These are phyloP conservation scores for Falco berigora DNA, from an alignment of 2,797 vertebrate genomes.

Conservation along the genomic window DNA sequence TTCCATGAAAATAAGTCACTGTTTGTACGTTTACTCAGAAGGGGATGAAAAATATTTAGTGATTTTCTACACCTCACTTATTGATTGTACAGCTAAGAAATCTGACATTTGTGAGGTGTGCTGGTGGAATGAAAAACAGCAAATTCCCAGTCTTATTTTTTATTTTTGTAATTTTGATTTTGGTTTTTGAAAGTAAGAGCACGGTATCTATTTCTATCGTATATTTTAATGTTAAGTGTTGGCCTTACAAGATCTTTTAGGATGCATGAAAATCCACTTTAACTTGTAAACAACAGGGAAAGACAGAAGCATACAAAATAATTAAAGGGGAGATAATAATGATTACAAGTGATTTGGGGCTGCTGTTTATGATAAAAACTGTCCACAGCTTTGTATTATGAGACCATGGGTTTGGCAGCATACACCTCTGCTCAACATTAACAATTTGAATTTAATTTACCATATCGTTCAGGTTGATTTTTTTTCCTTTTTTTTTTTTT, in stretches of 20 bases:
- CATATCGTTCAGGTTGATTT: neutral
- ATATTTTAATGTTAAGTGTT: neutral
- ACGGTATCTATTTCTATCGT: neutral
- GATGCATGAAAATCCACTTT: neutral
- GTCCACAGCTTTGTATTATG: neutral
- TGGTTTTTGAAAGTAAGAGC: neutral
- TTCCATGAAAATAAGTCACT: conserved; percentile 22
- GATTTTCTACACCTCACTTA: conserved; percentile 15
- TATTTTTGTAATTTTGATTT: neutral
- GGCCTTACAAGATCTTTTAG: neutral
- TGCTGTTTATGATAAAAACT: neutral
- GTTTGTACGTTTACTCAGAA: conserved; percentile 8
- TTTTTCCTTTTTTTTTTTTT: neutral
- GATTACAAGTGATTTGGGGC: neutral
- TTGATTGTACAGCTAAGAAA: neutral
- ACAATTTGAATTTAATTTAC: conserved; percentile 14
- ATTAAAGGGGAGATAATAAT: neutral
- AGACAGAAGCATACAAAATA: neutral
- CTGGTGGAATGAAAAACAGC: neutral
- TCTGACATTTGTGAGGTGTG: conserved; percentile 6
- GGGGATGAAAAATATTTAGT: neutral
- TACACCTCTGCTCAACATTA: neutral
- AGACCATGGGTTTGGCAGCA: neutral
- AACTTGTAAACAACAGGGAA: neutral
- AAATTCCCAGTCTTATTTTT: neutral